These are phyloP conservation scores for Datnioides undecimradiatus DNA, from an alignment of 2,113 vertebrate species.

Conservation along the genomic window DNA sequence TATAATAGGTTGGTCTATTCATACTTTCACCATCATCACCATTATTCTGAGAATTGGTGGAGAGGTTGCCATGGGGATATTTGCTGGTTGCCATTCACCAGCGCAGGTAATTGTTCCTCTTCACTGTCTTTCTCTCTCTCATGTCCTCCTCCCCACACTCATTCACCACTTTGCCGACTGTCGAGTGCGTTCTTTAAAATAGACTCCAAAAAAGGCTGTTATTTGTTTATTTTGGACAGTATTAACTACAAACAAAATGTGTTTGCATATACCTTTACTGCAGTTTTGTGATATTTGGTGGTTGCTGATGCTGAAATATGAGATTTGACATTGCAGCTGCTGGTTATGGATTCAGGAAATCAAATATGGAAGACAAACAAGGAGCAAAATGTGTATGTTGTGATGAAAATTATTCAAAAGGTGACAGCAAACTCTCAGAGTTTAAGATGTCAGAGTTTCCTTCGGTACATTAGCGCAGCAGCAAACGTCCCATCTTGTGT, in stretches of 20 bases:
- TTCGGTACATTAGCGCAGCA: background rate
- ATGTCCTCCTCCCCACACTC: constrained; percentile 3
- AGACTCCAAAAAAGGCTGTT: background rate
- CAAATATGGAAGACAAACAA: background rate
- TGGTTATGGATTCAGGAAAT: background rate
- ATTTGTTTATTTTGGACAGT: background rate
- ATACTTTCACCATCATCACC: constrained; percentile 30
- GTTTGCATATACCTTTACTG: background rate
- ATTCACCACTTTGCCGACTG: constrained; percentile 36
- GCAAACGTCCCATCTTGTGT: no score
- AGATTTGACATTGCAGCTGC: background rate
- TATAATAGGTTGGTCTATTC: constrained; percentile 17
- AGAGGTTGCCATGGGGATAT: constrained; percentile 74
- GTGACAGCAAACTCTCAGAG: no score
- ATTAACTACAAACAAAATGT: background rate
- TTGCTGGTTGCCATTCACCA: constrained; percentile 50
- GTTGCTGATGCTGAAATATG: background rate
- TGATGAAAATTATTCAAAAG: background rate
- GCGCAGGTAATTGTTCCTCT: constrained; percentile 58
- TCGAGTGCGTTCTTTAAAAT: constrained; percentile 4
- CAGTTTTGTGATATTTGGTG: background rate
- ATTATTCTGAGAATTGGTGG: constrained; percentile 45
- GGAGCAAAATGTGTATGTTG: background rate
- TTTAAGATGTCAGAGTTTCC: background rate
- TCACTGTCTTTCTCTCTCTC: constrained; percentile 23